Base-by-base conservation (phyloP, 2,797 vertebrate species). In the Cossypha polioptera region DNA sequence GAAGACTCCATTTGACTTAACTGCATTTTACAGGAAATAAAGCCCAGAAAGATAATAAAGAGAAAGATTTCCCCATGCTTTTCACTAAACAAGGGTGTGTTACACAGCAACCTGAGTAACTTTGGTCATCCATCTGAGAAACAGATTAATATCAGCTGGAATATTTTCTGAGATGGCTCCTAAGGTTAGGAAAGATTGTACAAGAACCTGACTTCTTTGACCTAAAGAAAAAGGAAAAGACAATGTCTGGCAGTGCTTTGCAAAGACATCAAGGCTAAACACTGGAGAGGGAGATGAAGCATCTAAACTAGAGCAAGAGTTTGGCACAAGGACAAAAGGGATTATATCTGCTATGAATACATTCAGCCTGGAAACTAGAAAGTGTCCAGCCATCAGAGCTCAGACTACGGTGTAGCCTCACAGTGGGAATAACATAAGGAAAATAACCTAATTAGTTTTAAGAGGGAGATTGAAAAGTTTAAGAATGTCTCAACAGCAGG, bases 381-480 rank as follows among this genome's bases (percentile, higher is more conserved):
- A 81, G 88, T 57, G 81, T 86, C 92, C 33, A 94, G 83, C 73
- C 57, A 55, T 94, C 79, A 86, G 87, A 94, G 87, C 89, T 77
- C 55, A 53, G 86, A 68, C 68, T 47, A 83, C 0, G 38, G 81
- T 43, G 78, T 42, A 95, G 93, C 83, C 92, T 94, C 95, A 79
- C 94, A 95, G 90, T 91, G 48, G 93, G 94, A 81, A 87, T 66
- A 93, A 93, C 92, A 53, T 88, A 95, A 88, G 79, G 88, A 96
- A 95, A 95, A 95, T 94, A 95, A 94, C 86, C 93, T 95, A 95
- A 95, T 95, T 96, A 96, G 94, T 90, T 95, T 96, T 95, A 93
- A 95, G 86, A 92, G 36, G 80, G 71, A 84, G 69, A 86, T 35
- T 92, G 90, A 83, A 86, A 95, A 95, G 90, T 92, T 94, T 88